Percentiles rank a stretch among this genome's conserved stretches.
phyloP scores from a whole-genome alignment of 1,140 invertebrate genomes.

The Drosophila lacertosa region DNA sequence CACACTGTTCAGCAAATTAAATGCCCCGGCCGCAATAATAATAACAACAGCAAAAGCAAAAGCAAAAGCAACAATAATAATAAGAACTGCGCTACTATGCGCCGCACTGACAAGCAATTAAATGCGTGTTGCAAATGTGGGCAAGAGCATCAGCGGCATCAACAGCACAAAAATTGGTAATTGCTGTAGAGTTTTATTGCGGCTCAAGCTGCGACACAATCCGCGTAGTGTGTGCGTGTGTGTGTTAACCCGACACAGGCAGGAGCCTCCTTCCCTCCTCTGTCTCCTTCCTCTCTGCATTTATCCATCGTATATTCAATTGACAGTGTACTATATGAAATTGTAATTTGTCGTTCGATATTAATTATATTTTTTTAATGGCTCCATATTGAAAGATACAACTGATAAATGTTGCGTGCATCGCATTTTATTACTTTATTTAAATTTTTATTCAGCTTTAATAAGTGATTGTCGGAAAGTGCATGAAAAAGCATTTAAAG shows the following conservation, averaged over 20 bases:
- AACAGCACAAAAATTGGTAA: conserved; percentile 59
- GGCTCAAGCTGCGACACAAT: conserved; percentile 46
- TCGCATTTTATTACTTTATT: conserved; percentile 35
- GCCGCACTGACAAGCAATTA: conserved; percentile 72
- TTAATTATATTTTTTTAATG: conserved; percentile 69
- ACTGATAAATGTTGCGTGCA: conserved; percentile 24
- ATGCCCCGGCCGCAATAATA: conserved; percentile 62
- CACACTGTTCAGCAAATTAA: conserved; percentile 75
- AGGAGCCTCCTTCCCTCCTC: too few species aligned
- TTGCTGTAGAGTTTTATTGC: conserved; percentile 62
- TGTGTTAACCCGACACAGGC: conserved; percentile 29
- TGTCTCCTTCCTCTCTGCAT: too few species aligned
- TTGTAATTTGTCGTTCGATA: conserved; percentile 69
- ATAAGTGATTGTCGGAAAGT: neutral
- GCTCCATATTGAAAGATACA: conserved; percentile 30
- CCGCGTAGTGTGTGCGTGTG: conserved; percentile 17
- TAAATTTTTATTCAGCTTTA: conserved; percentile 21
- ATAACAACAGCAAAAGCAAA: conserved; percentile 45
- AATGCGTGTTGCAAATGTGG: conserved; percentile 66
- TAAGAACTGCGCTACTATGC: conserved; percentile 9
- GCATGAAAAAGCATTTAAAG: neutral
- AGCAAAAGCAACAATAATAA: conserved; percentile 19
- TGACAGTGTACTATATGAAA: conserved; percentile 58
- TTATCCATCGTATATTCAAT: conserved; percentile 54
- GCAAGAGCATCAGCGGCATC: conserved; percentile 23